Base-by-base conservation (phyloP, 2,113 vertebrate species). In the Perca flavescens region DNA sequence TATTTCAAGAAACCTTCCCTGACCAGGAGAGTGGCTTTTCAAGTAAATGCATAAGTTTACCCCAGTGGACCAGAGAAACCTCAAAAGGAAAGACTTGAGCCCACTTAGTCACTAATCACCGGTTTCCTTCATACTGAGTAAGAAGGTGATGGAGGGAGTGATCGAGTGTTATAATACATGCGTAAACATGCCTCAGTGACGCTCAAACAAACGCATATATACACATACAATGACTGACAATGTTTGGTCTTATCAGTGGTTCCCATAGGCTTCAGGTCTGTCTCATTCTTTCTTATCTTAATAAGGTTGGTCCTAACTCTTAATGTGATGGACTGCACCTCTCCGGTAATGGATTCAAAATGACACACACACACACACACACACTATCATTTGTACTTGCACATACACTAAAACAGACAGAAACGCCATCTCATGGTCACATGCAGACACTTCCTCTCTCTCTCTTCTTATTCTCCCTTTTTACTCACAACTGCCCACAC, bases 281-380 rank as follows among this genome's bases (percentile, higher is more conserved):
- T 79, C 82, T 87, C 57, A 82, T 80, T 88, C 77, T 57, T 58
- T 70, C 85, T 90, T 93, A 94, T 93, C 92, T 91, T 93, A 93
- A 93, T 92, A 90, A 89, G 88, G 75, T 88, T 81, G 79, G 65
- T 79, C 72, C 85, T 82, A 83, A 83, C 78, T 84, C 80, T 34
- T 74, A 57, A 70, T 70, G 84, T 80, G 84, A 92, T 84, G 81
- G 83, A 90, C 83, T 79, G 86, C 74, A 69, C 76, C 74, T 83
- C 79, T 60, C 68, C 16, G 57, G 66, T 84, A 88, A 91, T 83
- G 86, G 74, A 83, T 82, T 88, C 81, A 80, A 40, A 76, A 10
- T 54, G 46, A 74, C 65, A 68, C 71, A 34, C 52, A 60, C 71
- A 56, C 52, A 53, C 49, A 43, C 70, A 64, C 25, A 50, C 13